Conservation (phyloP, 2,113 vertebrate genomes). For the Scopus umbretta region DNA sequence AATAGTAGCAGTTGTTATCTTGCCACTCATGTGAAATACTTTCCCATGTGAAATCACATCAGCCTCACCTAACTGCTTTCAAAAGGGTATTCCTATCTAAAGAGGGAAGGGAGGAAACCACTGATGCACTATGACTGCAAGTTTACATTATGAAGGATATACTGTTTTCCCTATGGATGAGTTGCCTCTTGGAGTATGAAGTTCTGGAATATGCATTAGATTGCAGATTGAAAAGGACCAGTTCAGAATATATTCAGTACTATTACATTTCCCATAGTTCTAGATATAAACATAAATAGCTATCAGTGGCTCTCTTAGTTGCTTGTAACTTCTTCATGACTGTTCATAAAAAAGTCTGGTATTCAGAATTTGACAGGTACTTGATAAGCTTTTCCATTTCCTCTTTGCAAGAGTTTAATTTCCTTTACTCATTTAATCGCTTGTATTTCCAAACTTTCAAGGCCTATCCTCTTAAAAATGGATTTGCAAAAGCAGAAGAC, state of each 20-base stretch:
- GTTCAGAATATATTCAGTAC: neutral
- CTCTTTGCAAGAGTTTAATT: neutral
- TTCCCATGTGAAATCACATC: neutral
- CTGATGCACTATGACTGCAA: neutral
- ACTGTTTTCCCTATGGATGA: neutral
- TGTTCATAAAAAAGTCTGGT: neutral
- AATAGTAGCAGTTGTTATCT: neutral
- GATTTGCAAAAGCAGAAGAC: neutral
- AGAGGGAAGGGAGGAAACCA: neutral
- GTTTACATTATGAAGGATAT: neutral
- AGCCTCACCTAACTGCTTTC: neutral
- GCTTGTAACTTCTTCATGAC: neutral
- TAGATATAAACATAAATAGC: neutral
- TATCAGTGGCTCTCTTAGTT: neutral
- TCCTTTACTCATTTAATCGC: neutral
- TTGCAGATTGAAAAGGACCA: neutral
- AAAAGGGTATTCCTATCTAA: neutral
- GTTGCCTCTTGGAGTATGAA: neutral
- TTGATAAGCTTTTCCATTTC: conserved; percentile 24
- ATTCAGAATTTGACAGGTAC: neutral
- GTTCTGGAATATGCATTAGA: neutral
- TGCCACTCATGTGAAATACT: neutral
- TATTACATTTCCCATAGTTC: neutral
- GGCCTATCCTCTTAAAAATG: neutral
- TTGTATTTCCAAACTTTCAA: neutral